Conservation (phyloP, 2,797 vertebrate species). For the Microctenopoma lineatum region DNA sequence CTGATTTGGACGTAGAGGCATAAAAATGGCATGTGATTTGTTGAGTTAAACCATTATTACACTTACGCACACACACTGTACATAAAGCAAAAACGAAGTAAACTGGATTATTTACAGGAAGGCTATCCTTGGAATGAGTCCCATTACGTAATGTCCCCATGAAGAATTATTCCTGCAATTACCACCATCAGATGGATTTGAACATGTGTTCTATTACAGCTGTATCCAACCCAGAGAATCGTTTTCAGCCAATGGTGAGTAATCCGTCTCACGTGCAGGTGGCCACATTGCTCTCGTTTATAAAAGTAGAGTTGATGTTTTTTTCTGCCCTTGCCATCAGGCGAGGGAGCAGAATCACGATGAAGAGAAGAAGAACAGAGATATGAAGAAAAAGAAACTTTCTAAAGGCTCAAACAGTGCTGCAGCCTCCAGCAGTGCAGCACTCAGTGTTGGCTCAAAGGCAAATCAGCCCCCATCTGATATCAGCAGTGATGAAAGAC, state of each 20-base stretch:
- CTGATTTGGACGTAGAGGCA: slow-evolving; percentile 47
- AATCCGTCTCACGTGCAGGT: slow-evolving; percentile 1
- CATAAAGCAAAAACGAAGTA: slow-evolving; percentile 12
- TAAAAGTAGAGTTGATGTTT: not conserved
- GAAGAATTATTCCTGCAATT: not conserved
- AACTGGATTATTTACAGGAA: slow-evolving; percentile 61
- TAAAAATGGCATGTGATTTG: slow-evolving; percentile 36
- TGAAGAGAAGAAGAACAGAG: slow-evolving; percentile 17
- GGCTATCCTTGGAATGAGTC: slow-evolving; percentile 1
- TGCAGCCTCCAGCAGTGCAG: slow-evolving; percentile 44
- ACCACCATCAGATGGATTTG: not conserved
- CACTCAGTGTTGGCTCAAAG: slow-evolving; percentile 21
- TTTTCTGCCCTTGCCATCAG: slow-evolving; percentile 4
- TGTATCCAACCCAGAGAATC: slow-evolving; percentile 11
- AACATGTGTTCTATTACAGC: slow-evolving; percentile 9
- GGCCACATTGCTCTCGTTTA: slow-evolving; percentile 3
- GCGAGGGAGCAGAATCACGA: slow-evolving; percentile 22
- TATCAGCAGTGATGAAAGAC: slow-evolving; percentile 30
- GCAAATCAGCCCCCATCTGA: slow-evolving; percentile 22
- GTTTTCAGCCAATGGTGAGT: not conserved
- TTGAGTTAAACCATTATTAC: slow-evolving; percentile 33
- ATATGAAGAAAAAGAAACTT: slow-evolving; percentile 11
- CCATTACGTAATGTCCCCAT: not conserved
- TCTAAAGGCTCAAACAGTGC: slow-evolving; percentile 26
- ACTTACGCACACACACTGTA: slow-evolving; percentile 44